Base-by-base conservation (phyloP, 2,797 vertebrate species). In the Furcifer pardalis region DNA sequence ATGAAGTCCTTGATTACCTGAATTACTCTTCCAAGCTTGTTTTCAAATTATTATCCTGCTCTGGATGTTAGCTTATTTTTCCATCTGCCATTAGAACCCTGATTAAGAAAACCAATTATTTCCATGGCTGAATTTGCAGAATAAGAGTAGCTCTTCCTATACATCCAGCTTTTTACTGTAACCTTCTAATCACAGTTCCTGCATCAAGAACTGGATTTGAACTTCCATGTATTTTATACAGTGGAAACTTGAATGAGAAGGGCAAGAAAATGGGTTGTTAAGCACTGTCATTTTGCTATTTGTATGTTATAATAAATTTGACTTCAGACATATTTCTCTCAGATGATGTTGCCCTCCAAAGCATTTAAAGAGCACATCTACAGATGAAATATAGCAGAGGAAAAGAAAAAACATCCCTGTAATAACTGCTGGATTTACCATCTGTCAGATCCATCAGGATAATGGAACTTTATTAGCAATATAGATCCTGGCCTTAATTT, bases 31-130 rank as follows among this genome's bases (percentile, higher is more conserved):
- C 86, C 17, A 69, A 86, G 15, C n/a, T 59, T 73, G 2, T 5
- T 84, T 89, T 88, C 73, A 87, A 88, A 78, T 56, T 1, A 3
- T 65, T 73, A 19, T 68, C 12, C 81, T 81, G 87, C 42, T 5
- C n/a, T 72, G 23, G n/a, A 73, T 35, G 32, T 32, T 76, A 71
- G 66, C 25, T 9, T 3, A 7, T 65, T 81, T 65, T 65, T 12
- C 62, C 76, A 90, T 17, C 69, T 83, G 42, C 7, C 1, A 27
- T 17, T 65, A n/a, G 30, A 88, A 73, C 37, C 4, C 25, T 25
- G 1, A 23, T 81, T 49, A 79, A 90, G 86, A 62, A 13, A 15
- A 74, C 4, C 52, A 63, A 68, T 68, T 87, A 65, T 66, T 69
- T 21, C 63, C 77, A 66, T n/a, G 66, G 13, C 19, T 82, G 65